Percentiles rank a stretch among this genome's conserved stretches.
phyloP scores from a whole-genome alignment of 2,113 vertebrate species.

The Tursiops truncatus region DNA sequence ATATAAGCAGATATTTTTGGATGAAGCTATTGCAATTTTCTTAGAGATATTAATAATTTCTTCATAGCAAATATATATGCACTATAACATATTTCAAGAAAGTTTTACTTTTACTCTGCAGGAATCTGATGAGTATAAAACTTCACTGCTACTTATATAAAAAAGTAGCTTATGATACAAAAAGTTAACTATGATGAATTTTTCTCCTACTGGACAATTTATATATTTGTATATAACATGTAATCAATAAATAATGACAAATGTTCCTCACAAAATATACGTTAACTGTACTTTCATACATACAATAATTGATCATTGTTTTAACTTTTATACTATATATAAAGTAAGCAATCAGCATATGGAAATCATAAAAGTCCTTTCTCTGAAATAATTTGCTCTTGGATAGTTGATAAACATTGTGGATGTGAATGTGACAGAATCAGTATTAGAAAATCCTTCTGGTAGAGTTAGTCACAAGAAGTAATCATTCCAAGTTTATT shows the following conservation, averaged over 20 bases:
- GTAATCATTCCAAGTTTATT: conserved; percentile 73
- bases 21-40: neutral
- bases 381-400: conserved; percentile 77
- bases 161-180: neutral
- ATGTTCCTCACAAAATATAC: conserved; percentile 29
- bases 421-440: conserved; percentile 71
- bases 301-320: conserved; percentile 59
- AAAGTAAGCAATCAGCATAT: conserved; percentile 73
- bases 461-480: conserved; percentile 74
- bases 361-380: conserved; percentile 71
- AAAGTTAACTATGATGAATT: neutral
- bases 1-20: neutral
- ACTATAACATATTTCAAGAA: neutral
- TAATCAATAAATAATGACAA: neutral
- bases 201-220: neutral
- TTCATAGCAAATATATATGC: neutral
- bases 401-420: conserved; percentile 75
- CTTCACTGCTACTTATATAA: neutral
- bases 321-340: conserved; percentile 76
- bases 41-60: neutral
- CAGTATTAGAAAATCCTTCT: conserved; percentile 75
- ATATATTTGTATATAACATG: neutral
- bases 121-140: neutral
- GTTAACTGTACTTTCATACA: conserved; percentile 68
- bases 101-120: conserved; percentile 7